phyloP scores from a whole-genome alignment of 30 jellyfish, hydroid and myxozoan species.

The Aurelia aurita complex sp. Pacific region DNA sequence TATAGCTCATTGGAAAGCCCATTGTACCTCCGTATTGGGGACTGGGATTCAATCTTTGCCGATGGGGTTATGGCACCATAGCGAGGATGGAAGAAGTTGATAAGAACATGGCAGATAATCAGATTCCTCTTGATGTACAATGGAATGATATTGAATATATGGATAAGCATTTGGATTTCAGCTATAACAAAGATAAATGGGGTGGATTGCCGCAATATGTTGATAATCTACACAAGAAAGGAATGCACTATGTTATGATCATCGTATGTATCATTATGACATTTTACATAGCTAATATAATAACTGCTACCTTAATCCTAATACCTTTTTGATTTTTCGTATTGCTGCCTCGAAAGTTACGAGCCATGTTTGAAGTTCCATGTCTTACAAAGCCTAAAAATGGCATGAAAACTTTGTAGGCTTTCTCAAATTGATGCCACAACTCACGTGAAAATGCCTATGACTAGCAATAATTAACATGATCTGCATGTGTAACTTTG shows the following conservation, averaged over 20 bases:
- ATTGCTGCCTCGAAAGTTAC: too few relatives aligned
- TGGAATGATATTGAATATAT: constrained; percentile 95
- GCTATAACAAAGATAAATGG: constrained; percentile 60
- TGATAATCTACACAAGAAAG: constrained; percentile 67
- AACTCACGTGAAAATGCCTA: too few relatives aligned
- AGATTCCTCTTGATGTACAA: constrained; percentile 90
- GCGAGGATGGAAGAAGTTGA: constrained; percentile 66
- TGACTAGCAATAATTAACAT: too few relatives aligned
- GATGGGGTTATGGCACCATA: constrained; percentile 87
- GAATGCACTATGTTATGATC: constrained; percentile 90
- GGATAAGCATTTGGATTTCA: constrained; percentile 77
- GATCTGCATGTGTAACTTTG: too few relatives aligned
- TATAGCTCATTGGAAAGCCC: constrained; percentile 83
- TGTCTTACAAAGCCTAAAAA: too few relatives aligned
- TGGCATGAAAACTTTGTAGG: too few relatives aligned
- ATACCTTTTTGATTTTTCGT: too few relatives aligned
- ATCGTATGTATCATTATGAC: constrained; percentile 40
- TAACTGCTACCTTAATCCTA: too few relatives aligned
- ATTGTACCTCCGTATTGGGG: constrained; percentile 96
- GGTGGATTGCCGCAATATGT: constrained; percentile 71
- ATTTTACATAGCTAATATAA: neutral
- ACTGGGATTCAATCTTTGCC: constrained; percentile 92
- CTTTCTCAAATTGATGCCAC: too few relatives aligned
- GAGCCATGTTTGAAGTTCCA: too few relatives aligned
- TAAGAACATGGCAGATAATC: constrained; percentile 68